Percentiles rank a stretch among this genome's conserved stretches.
Evolutionary conservation across 1,140 invertebrate species (phyloP).

Genomic region (Tetramorium alpestre): DNA sequence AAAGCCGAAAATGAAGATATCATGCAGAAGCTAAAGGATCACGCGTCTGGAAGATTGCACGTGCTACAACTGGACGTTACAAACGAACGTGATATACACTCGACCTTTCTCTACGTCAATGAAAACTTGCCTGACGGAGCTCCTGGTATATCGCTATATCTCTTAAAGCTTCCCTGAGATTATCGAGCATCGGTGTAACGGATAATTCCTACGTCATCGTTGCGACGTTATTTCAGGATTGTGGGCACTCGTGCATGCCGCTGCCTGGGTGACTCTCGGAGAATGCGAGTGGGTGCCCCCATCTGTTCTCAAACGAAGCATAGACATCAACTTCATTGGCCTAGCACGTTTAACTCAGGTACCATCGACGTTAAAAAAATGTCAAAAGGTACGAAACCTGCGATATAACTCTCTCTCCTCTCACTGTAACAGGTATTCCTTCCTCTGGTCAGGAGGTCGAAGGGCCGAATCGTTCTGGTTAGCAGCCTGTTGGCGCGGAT

Average conservation of each 20-base stretch:
- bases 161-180: neutral
- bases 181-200: slow-evolving; percentile 32
- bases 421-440: slow-evolving; percentile 89
- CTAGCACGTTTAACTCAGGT: slow-evolving; percentile 90
- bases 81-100: slow-evolving; percentile 90
- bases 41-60: slow-evolving; percentile 91
- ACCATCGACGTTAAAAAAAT: slow-evolving; percentile 44
- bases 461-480: slow-evolving; percentile 90
- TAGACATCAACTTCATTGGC: slow-evolving; percentile 92
- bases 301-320: slow-evolving; percentile 90
- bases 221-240: slow-evolving; percentile 85
- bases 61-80: slow-evolving; percentile 91
- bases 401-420: slow-evolving; percentile 38
- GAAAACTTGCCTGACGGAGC: slow-evolving; percentile 92
- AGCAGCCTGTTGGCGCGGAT: slow-evolving; percentile 90
- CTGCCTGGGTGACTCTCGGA: slow-evolving; percentile 94
- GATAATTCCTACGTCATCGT: slow-evolving; percentile 30
- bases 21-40: slow-evolving; percentile 90
- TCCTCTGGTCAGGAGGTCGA: slow-evolving; percentile 91
- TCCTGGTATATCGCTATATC: slow-evolving; percentile 84
- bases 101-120: slow-evolving; percentile 91
- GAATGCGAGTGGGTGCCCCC: slow-evolving; percentile 95
- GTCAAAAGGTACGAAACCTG: slow-evolving; percentile 3
- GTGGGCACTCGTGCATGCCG: slow-evolving; percentile 96
- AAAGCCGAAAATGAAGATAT: slow-evolving; percentile 88